Base-by-base conservation (phyloP, 2,888 invertebrate species). In the Rhopalosiphum nymphaeae region DNA sequence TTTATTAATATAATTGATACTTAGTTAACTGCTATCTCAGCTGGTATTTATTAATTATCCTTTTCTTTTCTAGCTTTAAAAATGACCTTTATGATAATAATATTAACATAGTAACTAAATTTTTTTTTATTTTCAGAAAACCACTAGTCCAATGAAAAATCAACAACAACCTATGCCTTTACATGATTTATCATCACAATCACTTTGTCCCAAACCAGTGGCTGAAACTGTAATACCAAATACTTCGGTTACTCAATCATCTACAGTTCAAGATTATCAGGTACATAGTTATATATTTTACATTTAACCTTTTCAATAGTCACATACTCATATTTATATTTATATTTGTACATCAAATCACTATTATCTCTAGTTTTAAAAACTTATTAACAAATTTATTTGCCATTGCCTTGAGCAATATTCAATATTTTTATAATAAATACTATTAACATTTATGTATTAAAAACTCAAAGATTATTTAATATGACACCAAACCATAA, bases 41-140 rank as follows among this genome's bases (percentile, higher is more conserved):
- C 7, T 46, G 7, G 44, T 46, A 61, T 61, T 46, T 86, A 44
- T 44, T 46, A 10, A 46, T 86, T 44, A 29, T 25, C 10, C 10
- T 61, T 42, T 46, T 86, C 5, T 84, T 84, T 84, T 84, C 25
- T 36, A 36, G 84, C 25, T 25, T 42, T 16, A 42, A 42, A 36
- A 56, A 42, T 53, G 9, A 13, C 49, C 49, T 21, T 49, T 26
- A 21, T 87, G n/a, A n/a, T 13, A 1, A 88, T 53, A 36, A n/a
- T 49, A 88, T 53, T 49, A 26, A 89, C 42, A 56, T 57, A 25
- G 1, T 11, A 16, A 89, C n/a, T 57, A 89, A 44, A 89, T n/a
- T 86, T 49, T 61, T 26, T 61, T 61, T 49, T 36, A 61, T 67
- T 61, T 92, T 29, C 42, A 92, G 87, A 87, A 67, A 53, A 11